A percentile compares a stretch with the other conserved stretches of the same genome.
phyloP scores from a whole-genome alignment of 2,113 vertebrate genomes.

The Oreochromis spilurus region DNA sequence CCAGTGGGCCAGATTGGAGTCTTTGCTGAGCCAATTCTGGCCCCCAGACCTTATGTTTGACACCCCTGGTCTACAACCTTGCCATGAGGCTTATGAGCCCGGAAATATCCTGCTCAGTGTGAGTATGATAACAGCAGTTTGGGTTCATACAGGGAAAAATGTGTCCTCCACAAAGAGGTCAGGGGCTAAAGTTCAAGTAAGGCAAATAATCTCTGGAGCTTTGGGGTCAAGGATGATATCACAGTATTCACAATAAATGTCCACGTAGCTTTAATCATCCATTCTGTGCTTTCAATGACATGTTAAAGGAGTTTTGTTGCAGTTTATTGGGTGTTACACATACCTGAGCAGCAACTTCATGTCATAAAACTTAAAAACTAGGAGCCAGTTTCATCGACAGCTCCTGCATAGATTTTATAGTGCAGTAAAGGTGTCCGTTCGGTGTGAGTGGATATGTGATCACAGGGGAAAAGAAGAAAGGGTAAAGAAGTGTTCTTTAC shows the following conservation, averaged over 20 bases:
- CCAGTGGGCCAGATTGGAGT: background rate
- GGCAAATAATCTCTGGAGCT: background rate
- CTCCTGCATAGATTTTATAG: slow-evolving; percentile 6
- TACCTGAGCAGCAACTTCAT: background rate
- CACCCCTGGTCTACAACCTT: background rate
- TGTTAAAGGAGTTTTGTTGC: background rate
- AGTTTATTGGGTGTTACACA: slow-evolving; percentile 5
- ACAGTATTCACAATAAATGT: background rate
- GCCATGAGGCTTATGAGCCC: background rate
- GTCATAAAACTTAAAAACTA: background rate
- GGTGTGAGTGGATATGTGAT: background rate
- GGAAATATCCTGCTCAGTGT: background rate
- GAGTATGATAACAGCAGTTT: background rate
- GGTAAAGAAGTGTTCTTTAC: background rate
- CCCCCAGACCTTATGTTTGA: background rate
- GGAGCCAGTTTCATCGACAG: background rate
- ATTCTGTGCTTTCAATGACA: background rate
- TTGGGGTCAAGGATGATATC: background rate
- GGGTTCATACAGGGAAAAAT: background rate
- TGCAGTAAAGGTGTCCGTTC: slow-evolving; percentile 20
- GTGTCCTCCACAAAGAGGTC: background rate
- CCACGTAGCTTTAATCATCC: background rate
- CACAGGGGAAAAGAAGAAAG: background rate
- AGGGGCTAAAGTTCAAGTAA: background rate
- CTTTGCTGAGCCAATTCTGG: background rate